Evolutionary conservation across 2,888 invertebrate genomes (phyloP), one percentile per base, ranked within the genome.

Genomic region (Timema podura): DNA sequence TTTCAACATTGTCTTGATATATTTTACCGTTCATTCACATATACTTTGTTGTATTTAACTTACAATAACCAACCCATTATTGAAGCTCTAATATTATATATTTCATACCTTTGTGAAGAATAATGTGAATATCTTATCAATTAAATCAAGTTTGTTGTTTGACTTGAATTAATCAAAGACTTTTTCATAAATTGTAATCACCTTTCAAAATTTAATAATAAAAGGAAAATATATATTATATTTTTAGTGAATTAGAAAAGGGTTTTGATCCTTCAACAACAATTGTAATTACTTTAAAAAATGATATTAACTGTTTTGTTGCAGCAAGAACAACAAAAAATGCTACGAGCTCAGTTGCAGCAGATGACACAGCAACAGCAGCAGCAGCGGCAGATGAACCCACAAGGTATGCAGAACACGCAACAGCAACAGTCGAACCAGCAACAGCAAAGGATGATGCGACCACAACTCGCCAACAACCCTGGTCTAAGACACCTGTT

Each of bases 401-500:
- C 79, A 69, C 78, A 79, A 75, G 79, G 80, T 73, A 83, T 84
- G 70, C 83, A 83, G 71, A 83, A 85, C 72, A 85, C 84, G 68
- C 77, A 77, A 48, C 84, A 84, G 74, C 76, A 83, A 69, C 84
- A 76, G 48, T 76, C 84, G 76, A 81, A 70, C 79, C 86, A 78
- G 48, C 79, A 79, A 59, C 83, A 82, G 54, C 90, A 91, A 76
- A 83, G 90, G 78, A 86, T 89, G 83, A 89, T 92, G 84, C 85
- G 92, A 16, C 91, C 92, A n/a, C 84, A 85, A 64, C 86, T 89
- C 81, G 85, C 89, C 15, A 89, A 90, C 78, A 93, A 92, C 84
- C 91, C 93, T 0, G 93, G 93, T 0, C 83, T 94, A 11, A 81
- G 92, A 13, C 92, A 93, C 80, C 83, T 94, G 59, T 81, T 94